phyloP scores from a whole-genome alignment of 2,113 vertebrate species.

The Melozone crissalis region DNA sequence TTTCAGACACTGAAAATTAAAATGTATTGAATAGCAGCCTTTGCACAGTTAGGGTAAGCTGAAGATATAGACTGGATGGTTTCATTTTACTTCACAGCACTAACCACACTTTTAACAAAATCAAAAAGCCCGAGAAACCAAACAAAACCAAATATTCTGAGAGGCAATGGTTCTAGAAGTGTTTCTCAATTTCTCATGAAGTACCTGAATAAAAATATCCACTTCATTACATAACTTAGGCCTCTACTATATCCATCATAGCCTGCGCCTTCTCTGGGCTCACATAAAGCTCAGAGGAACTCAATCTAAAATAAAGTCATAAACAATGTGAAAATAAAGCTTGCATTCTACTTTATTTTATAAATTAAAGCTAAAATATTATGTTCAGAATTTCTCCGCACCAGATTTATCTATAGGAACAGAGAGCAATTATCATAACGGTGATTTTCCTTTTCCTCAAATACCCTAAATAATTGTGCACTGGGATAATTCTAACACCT shows the following conservation, averaged over 20 bases:
- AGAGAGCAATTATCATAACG: neutral
- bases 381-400: neutral
- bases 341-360: neutral
- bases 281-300: neutral
- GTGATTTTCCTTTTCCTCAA: neutral
- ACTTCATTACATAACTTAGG: neutral
- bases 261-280: neutral
- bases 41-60: neutral
- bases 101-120: neutral
- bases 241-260: neutral
- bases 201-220: neutral
- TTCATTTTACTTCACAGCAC: neutral
- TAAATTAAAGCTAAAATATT: neutral
- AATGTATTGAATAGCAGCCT: neutral
- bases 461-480: neutral
- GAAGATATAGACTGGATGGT: neutral
- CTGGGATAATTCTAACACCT: neutral
- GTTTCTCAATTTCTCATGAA: neutral
- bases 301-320: neutral
- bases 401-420: neutral
- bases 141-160: neutral
- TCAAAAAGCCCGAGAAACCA: accelerated
- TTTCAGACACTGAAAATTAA: neutral
- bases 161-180: neutral
- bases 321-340: neutral